Conservation (phyloP, 2,113 vertebrate genomes). For the Macaca nemestrina region DNA sequence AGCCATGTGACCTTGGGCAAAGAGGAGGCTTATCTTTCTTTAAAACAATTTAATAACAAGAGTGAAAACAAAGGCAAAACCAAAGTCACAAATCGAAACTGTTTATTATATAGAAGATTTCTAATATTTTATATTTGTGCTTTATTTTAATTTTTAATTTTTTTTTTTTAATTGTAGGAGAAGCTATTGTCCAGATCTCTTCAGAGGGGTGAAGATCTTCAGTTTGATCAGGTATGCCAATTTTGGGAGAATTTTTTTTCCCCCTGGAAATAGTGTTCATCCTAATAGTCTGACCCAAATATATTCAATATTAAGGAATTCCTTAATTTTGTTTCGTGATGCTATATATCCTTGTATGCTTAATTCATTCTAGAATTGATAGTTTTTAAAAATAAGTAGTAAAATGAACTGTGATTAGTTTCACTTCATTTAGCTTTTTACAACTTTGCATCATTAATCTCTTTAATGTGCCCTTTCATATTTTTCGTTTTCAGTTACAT, state of each 20-base stretch:
- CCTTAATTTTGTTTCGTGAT: not conserved
- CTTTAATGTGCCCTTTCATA: not conserved
- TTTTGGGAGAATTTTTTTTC: not conserved
- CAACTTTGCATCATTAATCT: constrained; percentile 24
- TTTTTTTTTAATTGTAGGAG: constrained; percentile 86
- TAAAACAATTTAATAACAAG: not conserved
- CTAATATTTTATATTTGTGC: not conserved
- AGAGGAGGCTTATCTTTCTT: not conserved
- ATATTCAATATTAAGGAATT: not conserved
- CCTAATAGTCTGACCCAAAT: not conserved
- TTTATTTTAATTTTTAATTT: not conserved
- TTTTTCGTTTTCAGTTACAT: not conserved
- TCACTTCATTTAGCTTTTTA: not conserved
- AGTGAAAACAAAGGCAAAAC: not conserved
- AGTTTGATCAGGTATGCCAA: constrained; percentile 97
- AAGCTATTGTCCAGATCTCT: constrained; percentile 97
- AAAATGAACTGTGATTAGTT: not conserved
- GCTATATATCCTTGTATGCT: not conserved
- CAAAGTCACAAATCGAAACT: not conserved
- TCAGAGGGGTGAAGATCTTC: constrained; percentile 98
- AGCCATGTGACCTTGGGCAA: not conserved
- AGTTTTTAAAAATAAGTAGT: not conserved
- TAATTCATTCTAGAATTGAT: not conserved
- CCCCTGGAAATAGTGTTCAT: not conserved
- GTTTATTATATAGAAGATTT: not conserved